Conservation (phyloP, 2,113 vertebrate genomes). For the Tinamus guttatus region DNA sequence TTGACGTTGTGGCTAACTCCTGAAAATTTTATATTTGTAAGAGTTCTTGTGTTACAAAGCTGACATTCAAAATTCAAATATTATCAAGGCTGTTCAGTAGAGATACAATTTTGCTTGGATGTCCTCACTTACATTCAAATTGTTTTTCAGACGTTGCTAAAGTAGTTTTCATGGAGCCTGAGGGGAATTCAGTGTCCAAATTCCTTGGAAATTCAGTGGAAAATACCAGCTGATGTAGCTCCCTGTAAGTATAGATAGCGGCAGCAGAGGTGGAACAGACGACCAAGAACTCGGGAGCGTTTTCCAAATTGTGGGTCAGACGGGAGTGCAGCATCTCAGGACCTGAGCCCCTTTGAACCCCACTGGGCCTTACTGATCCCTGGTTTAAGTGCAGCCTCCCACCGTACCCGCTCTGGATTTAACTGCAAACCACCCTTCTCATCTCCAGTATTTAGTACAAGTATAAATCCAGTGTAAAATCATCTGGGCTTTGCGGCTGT, state of each 20-base stretch:
- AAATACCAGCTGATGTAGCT: background rate
- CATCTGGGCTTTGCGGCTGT: background rate
- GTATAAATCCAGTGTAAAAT: rapidly evolving
- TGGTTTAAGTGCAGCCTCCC: background rate
- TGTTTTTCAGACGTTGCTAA: background rate
- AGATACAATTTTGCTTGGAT: background rate
- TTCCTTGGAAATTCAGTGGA: background rate
- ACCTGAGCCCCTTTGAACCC: background rate
- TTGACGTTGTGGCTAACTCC: background rate
- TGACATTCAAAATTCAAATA: background rate
- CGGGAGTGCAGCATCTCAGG: background rate
- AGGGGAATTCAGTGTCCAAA: background rate
- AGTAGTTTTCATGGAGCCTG: background rate
- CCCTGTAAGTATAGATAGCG: background rate
- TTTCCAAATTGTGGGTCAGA: background rate
- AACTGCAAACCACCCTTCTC: background rate
- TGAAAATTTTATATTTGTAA: background rate
- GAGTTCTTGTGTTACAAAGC: background rate
- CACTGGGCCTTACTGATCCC: background rate
- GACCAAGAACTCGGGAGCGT: background rate
- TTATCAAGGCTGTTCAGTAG: background rate
- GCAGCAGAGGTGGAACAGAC: background rate
- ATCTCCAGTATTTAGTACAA: background rate
- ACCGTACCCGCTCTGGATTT: rapidly evolving
- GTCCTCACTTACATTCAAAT: background rate